Evolutionary conservation across 2,113 vertebrate genomes (phyloP), one percentile per base, ranked within the genome.

Genomic region (Sarotherodon lohbergeri): DNA sequence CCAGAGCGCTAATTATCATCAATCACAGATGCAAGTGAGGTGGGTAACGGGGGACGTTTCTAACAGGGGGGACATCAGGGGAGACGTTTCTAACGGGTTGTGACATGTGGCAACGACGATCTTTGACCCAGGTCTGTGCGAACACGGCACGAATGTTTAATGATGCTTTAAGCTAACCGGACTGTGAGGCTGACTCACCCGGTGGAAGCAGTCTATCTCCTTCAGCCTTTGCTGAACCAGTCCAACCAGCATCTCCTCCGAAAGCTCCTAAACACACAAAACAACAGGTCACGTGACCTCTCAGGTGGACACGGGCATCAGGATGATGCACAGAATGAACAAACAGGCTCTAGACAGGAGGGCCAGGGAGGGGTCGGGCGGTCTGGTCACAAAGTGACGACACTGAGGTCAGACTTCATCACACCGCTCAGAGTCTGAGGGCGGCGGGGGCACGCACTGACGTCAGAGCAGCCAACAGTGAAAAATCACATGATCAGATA

Each of bases 211-310:
- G 96, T 99, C 98, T 2, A 89, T 87, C 2, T 97, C 92, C 6
- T 83, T 92, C 93, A 99, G 96, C 46, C 97, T 96, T 34, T 96
- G 96, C 81, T 94, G 95, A 36, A 98, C 85, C 95, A 97, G 88
- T 13, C 50, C 81, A 86, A 95, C 84, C 95, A 98, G 97, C 87
- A 97, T 85, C 8, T 83, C 78, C 1, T 73, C 91, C 48, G 97
- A 96, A 93, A 97, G 85, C 39, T 92, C 94, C 98, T 99, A 54
- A 43, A 86, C 27, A 91, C 24, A 83, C 19, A 82, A 32, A 83
- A 14, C 19, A 29, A 8, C 32, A 13, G 43, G 32, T 81, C 10
- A 79, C 17, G 50, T 43, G 39, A 48, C 7, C 11, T 5, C n/a
- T 17, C 16, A 54, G 73, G 17, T n/a, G 4, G 6, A 50, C 54